Base-by-base conservation (phyloP, 2,888 invertebrate genomes). In the Hypolimnas misippus region DNA sequence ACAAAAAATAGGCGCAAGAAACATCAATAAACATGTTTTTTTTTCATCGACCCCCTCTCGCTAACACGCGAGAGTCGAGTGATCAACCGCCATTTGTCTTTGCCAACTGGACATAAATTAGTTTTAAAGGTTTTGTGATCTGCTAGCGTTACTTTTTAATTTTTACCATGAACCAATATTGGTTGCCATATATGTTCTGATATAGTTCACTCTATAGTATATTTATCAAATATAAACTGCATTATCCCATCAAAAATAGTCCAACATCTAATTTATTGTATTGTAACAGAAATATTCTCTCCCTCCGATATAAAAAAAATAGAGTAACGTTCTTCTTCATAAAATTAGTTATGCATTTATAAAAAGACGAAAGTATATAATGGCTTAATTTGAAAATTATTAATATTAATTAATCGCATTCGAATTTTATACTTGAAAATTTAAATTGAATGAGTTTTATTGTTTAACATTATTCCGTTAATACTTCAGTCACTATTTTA, bases 61-160 rank as follows among this genome's bases (percentile, higher is more conserved):
- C 82, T 77, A 56, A 52, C 16, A 5, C 73, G 86, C 79, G 81
- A 87, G 87, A 87, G 88, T 74, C 79, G 84, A 81, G 87, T 86
- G 87, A 89, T 86, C 78, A 82, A 87, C 77, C 84, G 90, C 91
- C 91, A 91, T 90, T 86, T 87, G 90, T 89, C 89, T 81, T 86
- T 86, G 89, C 89, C 91, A 88, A 89, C 91, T 88, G 87, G 90
- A 91, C 89, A 86, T 82, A 79, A 80, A 78, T 86, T 88, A 90
- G 86, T 79, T 81, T 83, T 86, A 80, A 79, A 77, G 79, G 87
- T 86, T 87, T 89, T 91, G 92, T 92, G 92, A 92, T 91, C 90
- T 90, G 89, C 86, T 91, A 90, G 90, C 76, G 82, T 88, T 87
- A 89, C 83, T 85, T 82, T 81, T 83, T 86, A 83, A 84, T 86